Conservation (phyloP, 1,140 invertebrate species). For the Lethrus apterus region DNA sequence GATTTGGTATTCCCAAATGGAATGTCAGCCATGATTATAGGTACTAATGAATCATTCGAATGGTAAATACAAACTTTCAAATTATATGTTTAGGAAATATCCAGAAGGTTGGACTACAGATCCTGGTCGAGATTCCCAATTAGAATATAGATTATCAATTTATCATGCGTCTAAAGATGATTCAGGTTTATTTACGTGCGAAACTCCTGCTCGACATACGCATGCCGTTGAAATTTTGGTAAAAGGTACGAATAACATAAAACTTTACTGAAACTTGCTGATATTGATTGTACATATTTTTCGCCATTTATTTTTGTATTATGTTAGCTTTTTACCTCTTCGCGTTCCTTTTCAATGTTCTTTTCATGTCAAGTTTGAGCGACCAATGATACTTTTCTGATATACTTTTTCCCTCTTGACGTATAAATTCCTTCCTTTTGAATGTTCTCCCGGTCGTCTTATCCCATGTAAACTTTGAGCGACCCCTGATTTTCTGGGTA, state of each 20-base stretch:
- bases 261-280: not conserved
- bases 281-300: not conserved
- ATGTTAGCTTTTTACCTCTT: no score
- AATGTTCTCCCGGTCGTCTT: no score
- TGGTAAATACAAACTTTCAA: not conserved
- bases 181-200: conserved; percentile 71
- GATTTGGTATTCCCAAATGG: conserved; percentile 79
- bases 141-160: conserved; percentile 77
- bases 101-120: conserved; percentile 77
- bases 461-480: no score
- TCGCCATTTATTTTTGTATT: not conserved
- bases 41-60: conserved; percentile 34
- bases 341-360: no score
- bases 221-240: conserved; percentile 75
- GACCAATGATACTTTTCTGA: no score
- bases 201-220: conserved; percentile 69
- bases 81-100: conserved; percentile 54
- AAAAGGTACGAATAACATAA: conserved; percentile 53
- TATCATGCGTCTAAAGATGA: conserved; percentile 70
- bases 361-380: no score
- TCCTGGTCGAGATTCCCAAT: conserved; percentile 63
- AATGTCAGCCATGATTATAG: conserved; percentile 62
- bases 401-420: no score
- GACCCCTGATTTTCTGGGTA: no score
- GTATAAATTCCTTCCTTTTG: no score